Percentiles rank a stretch among this genome's conserved stretches.
phyloP scores from a whole-genome alignment of 2,797 vertebrate species.

The Cebuella pygmaea region DNA sequence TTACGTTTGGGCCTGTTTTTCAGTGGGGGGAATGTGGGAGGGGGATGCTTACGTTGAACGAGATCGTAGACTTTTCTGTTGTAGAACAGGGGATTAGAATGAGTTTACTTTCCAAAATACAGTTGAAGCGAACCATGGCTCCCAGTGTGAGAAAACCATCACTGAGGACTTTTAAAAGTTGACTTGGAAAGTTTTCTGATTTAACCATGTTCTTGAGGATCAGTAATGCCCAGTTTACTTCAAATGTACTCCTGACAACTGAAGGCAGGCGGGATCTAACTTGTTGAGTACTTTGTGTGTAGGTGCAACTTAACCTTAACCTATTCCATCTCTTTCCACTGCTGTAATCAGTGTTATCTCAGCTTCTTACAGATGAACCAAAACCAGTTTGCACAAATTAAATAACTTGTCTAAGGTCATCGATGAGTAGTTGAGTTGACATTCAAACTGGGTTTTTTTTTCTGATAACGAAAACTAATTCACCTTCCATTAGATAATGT shows the following conservation, averaged over 20 bases:
- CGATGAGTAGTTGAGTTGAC: not conserved
- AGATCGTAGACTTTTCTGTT: not conserved
- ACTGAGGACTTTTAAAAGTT: not conserved
- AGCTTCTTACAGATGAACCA: not conserved
- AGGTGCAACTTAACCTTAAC: not conserved
- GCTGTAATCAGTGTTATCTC: not conserved
- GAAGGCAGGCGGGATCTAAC: not conserved
- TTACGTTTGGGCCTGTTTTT: not conserved
- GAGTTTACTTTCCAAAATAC: not conserved
- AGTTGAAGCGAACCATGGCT: not conserved
- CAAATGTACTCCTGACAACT: not conserved
- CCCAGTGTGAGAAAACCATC: not conserved
- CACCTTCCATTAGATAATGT: not conserved
- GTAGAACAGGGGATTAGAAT: not conserved
- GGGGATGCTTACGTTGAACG: not conserved
- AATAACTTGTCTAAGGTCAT: not conserved
- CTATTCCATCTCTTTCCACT: not conserved
- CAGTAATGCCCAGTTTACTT: not conserved
- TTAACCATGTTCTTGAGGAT: not conserved
- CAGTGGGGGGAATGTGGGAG: not conserved
- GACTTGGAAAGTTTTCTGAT: not conserved
- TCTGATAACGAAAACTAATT: not conserved
- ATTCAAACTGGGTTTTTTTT: not conserved
- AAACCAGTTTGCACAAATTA: not conserved
- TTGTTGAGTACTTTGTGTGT: constrained; percentile 35